Evolutionary conservation across 2,113 vertebrate genomes (phyloP).

Genomic region (Limnothrissa miodon): DNA sequence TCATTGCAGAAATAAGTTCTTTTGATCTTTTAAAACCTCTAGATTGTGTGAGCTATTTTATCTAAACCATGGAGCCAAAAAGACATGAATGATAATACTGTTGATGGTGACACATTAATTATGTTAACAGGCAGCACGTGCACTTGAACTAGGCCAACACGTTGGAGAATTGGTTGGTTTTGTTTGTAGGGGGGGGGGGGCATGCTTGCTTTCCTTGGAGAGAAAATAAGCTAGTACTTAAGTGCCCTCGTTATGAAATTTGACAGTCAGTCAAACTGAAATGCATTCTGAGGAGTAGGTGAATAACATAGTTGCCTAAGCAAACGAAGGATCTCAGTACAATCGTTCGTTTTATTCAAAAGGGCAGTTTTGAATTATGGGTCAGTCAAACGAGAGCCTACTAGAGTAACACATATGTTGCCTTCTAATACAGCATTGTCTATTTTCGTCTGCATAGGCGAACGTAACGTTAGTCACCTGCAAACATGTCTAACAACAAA

Average conservation of each 20-base stretch:
- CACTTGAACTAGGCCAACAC: background rate
- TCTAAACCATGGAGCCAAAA: background rate
- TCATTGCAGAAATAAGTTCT: conserved; percentile 26
- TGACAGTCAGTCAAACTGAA: background rate
- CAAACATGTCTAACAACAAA: background rate
- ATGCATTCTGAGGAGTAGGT: background rate
- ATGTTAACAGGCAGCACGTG: background rate
- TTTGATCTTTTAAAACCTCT: background rate
- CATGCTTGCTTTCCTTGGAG: background rate
- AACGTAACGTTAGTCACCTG: background rate
- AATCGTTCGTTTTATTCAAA: no score
- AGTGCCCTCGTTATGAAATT: background rate
- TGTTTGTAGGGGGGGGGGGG: background rate
- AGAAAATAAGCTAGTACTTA: background rate
- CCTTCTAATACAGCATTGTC: background rate
- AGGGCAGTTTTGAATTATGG: no score
- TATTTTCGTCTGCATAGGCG: background rate
- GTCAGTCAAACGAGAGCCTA: no score
- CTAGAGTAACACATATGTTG: background rate
- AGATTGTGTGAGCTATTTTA: background rate
- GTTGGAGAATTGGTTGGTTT: background rate
- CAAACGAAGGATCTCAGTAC: no score
- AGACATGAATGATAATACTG: background rate
- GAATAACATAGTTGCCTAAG: no score
- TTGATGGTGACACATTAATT: background rate